Evolutionary conservation across 1,140 invertebrate genomes (phyloP).

Genomic region (Drosophila bifasciata): DNA sequence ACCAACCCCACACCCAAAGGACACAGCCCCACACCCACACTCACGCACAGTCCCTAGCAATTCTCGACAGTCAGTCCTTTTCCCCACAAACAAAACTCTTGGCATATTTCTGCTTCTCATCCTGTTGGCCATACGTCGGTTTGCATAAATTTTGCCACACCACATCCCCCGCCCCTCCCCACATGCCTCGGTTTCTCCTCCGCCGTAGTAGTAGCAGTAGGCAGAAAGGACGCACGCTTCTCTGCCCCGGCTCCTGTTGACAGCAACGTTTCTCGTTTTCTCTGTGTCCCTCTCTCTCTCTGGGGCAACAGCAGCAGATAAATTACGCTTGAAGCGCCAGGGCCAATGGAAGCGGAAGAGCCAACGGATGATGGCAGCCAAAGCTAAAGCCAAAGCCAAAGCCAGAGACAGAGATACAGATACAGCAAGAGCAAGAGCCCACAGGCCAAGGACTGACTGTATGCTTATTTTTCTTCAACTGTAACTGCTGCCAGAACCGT

Average conservation of each 20-base stretch:
- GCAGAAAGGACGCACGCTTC: not conserved
- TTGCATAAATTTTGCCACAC: conserved; percentile 64
- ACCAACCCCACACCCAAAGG: not conserved
- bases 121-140: conserved; percentile 67
- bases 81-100: conserved; percentile 9
- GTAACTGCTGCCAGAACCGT: conserved; percentile 40
- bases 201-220: conserved; percentile 20
- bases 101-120: conserved; percentile 32
- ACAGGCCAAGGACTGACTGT: conserved; percentile 62
- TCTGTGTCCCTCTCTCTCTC: not conserved
- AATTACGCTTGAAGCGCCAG: conserved; percentile 68
- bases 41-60: not conserved
- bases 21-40: not conserved
- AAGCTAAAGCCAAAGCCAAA: conserved; percentile 26
- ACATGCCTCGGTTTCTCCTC: not conserved
- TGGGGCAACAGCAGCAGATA: conserved; percentile 51
- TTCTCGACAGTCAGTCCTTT: too few species aligned
- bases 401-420: conserved; percentile 18
- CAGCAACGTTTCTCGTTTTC: conserved; percentile 21
- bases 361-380: conserved; percentile 56
- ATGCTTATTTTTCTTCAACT: conserved; percentile 74
- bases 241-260: conserved; percentile 31
- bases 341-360: conserved; percentile 68
- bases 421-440: conserved; percentile 37
- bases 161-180: not conserved